phyloP scores from a whole-genome alignment of 2,888 invertebrate genomes.

The Andrena fulva region DNA sequence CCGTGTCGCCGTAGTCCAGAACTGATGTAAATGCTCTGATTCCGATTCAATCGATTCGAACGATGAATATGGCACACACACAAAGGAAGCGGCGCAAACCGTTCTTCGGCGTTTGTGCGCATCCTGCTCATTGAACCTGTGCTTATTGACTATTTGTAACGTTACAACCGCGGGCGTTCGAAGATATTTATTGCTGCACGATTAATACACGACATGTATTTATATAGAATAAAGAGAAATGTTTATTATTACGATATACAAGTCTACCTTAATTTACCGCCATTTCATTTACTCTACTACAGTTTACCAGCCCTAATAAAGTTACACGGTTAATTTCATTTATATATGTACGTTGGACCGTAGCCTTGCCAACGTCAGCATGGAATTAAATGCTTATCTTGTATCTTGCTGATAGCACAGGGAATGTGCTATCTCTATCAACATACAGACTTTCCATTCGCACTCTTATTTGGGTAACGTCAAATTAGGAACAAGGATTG shows the following conservation, averaged over 20 bases:
- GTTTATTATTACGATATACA: conserved; percentile 1
- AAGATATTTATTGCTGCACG: background rate
- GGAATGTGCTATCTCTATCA: conserved; percentile 19
- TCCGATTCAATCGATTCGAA: conserved; percentile 43
- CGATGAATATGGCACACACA: conserved; percentile 20
- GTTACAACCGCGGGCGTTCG: background rate
- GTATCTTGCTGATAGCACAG: conserved; percentile 35
- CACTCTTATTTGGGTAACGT: conserved; percentile 12
- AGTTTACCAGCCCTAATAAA: background rate
- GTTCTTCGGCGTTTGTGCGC: conserved; percentile 1
- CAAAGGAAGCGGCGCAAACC: conserved; percentile 15
- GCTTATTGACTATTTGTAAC: conserved; percentile 2
- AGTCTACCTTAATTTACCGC: background rate
- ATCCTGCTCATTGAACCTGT: background rate
- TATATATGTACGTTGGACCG: conserved; percentile 2
- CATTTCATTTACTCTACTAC: background rate
- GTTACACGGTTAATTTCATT: background rate
- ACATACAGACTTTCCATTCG: background rate
- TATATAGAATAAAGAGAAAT: background rate
- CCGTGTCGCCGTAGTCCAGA: background rate
- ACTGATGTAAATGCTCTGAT: conserved; percentile 50
- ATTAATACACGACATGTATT: background rate
- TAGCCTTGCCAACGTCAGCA: background rate
- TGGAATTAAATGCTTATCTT: conserved; percentile 29
- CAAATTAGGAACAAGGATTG: background rate